A percentile compares a stretch with the other conserved stretches of the same genome.
Evolutionary conservation across 2,113 vertebrate species (phyloP).

Genomic region (Dicaeum eximium): DNA sequence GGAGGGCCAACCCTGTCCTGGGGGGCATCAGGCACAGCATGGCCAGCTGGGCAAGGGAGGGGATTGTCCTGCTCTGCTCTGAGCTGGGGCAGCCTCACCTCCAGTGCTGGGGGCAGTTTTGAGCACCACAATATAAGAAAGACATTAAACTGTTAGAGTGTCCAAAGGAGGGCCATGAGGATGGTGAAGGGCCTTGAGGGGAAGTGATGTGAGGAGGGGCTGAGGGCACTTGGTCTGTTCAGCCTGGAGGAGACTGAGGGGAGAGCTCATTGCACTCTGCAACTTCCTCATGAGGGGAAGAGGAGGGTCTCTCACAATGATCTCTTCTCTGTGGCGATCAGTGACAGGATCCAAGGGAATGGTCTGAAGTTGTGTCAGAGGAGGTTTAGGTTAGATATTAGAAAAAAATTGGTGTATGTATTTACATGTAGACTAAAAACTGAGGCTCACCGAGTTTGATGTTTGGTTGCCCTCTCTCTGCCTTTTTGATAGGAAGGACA

Average conservation of each 20-base stretch:
- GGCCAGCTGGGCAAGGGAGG: rapidly evolving
- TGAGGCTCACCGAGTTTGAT: rapidly evolving
- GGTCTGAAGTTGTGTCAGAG: not conserved
- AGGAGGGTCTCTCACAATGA: not conserved
- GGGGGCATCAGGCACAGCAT: not conserved
- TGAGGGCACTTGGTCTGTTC: not conserved
- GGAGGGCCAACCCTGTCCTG: rapidly evolving
- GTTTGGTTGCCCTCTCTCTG: not conserved
- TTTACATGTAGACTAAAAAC: not conserved
- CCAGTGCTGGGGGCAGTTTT: rapidly evolving
- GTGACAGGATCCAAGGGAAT: not conserved
- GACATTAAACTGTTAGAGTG: not conserved
- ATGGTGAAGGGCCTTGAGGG: not conserved
- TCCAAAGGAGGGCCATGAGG: not conserved
- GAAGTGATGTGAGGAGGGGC: rapidly evolving
- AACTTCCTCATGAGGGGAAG: not conserved
- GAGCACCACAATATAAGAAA: rapidly evolving
- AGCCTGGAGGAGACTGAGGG: not conserved
- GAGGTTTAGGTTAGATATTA: not conserved
- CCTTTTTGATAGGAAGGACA: not conserved
- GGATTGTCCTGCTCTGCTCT: not conserved
- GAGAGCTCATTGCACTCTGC: rapidly evolving
- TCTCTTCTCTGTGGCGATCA: not conserved
- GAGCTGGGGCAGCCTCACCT: rapidly evolving
- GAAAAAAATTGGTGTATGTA: not conserved